Conservation (phyloP, 1,140 invertebrate species). For the Galleria mellonella region DNA sequence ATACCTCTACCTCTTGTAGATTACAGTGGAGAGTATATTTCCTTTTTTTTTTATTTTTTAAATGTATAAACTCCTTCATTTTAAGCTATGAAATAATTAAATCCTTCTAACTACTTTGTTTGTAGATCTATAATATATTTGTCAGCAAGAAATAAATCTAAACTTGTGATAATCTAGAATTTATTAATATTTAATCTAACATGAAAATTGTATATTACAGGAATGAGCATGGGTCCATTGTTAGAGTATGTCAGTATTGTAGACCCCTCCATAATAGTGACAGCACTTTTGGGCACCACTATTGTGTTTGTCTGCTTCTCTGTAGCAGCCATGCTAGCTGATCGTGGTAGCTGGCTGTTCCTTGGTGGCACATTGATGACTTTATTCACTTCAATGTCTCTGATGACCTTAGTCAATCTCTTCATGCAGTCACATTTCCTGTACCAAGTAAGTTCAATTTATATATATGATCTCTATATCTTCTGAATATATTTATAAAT, state of each 20-base stretch:
- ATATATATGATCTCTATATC: no score
- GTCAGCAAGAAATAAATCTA: no score
- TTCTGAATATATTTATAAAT: no score
- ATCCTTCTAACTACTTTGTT: no score
- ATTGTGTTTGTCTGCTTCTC: conserved; percentile 95
- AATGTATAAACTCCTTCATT: no score
- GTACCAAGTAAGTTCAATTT: conserved; percentile 80
- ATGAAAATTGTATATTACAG: conserved; percentile 56
- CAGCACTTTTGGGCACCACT: conserved; percentile 89
- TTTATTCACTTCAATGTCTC: conserved; percentile 83
- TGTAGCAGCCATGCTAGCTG: conserved; percentile 87
- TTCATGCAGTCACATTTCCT: conserved; percentile 89
- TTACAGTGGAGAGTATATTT: no score
- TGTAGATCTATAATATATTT: no score
- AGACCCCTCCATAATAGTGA: conserved; percentile 90
- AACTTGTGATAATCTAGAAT: no score
- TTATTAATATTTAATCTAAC: no score
- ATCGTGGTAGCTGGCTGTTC: conserved; percentile 90
- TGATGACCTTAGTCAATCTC: conserved; percentile 88
- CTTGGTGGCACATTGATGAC: conserved; percentile 89
- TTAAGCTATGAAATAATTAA: no score
- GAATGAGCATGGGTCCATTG: conserved; percentile 88
- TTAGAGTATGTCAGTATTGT: conserved; percentile 84
- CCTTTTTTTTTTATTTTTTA: neutral
- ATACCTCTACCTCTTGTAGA: no score